Conservation (phyloP, 37 sponge, comb jelly and placozoan species). For the Agelas oroides region DNA sequence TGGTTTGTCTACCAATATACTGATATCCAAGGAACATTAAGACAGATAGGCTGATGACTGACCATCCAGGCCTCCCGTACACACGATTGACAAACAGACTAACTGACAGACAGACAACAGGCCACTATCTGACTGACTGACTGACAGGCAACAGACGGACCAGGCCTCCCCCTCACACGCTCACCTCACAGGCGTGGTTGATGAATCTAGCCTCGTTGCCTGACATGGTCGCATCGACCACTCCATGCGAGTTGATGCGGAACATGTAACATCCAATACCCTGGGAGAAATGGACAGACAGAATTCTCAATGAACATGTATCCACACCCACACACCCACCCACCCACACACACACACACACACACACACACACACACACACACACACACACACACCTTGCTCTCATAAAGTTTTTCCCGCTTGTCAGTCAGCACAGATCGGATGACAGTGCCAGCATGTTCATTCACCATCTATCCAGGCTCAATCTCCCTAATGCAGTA, state of each 20-base stretch:
- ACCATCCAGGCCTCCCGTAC: too few relatives aligned
- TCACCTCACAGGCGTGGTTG: constrained; percentile 94
- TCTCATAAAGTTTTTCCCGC: constrained; percentile 92
- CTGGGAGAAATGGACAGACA: constrained; percentile 52
- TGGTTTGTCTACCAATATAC: too few relatives aligned
- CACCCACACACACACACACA: not conserved
- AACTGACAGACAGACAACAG: too few relatives aligned
- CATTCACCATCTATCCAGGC: constrained; percentile 96
- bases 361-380: too few relatives aligned
- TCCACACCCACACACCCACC: not conserved
- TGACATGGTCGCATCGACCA: constrained; percentile 98
- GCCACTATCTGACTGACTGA: too few relatives aligned
- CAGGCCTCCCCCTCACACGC: too few relatives aligned
- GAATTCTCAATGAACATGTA: too few relatives aligned
- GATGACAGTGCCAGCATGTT: constrained; percentile 94
- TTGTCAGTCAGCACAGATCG: constrained; percentile 92
- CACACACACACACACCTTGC: constrained; percentile 79
- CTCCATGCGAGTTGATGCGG: constrained; percentile 88
- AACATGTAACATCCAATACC: constrained; percentile 99
- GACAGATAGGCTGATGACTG: too few relatives aligned
- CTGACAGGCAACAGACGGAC: too few relatives aligned
- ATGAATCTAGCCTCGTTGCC: constrained; percentile 97
- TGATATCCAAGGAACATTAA: too few relatives aligned
- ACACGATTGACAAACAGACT: too few relatives aligned
- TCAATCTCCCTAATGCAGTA: constrained; percentile 84